These are phyloP conservation scores for Noctua janthina DNA, from an alignment of 2,888 invertebrate genomes.

Conservation along the genomic window DNA sequence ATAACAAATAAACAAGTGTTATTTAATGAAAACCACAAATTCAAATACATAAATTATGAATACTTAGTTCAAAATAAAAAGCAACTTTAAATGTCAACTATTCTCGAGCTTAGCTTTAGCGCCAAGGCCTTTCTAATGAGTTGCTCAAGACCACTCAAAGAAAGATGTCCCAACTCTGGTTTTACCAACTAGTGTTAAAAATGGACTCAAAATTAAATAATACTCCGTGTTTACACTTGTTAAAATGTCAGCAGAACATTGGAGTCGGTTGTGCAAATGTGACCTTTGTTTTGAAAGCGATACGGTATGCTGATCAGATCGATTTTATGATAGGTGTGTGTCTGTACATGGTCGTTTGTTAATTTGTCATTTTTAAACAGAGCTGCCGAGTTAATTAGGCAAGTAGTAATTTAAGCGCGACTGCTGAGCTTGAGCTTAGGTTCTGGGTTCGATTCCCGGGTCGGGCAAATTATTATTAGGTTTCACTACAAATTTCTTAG, in stretches of 20 bases:
- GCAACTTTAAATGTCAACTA: slow-evolving; percentile 37
- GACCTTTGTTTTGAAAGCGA: slow-evolving; percentile 58
- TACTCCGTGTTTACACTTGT: slow-evolving; percentile 37
- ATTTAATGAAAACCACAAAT: not conserved
- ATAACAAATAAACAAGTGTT: too few relatives aligned
- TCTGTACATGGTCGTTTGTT: slow-evolving; percentile 47
- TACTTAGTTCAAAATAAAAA: not conserved
- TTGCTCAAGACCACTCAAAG: slow-evolving; percentile 40
- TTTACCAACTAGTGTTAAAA: slow-evolving; percentile 35
- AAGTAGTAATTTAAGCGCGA: not conserved
- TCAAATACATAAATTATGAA: not conserved
- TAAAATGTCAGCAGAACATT: slow-evolving; percentile 60
- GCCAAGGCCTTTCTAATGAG: slow-evolving; percentile 30
- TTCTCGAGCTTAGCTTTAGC: not conserved
- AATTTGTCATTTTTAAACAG: slow-evolving; percentile 40
- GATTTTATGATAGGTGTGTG: slow-evolving; percentile 31
- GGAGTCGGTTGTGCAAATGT: slow-evolving; percentile 56
- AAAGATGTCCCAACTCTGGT: slow-evolving; percentile 45
- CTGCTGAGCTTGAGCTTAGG: too few relatives aligned
- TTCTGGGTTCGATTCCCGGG: too few relatives aligned
- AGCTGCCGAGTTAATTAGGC: not conserved
- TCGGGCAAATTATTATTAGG: too few relatives aligned
- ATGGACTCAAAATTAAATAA: slow-evolving; percentile 34
- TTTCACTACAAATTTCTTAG: too few relatives aligned
- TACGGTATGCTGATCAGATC: slow-evolving; percentile 60